A percentile compares a stretch with the other conserved stretches of the same genome.
These are phyloP conservation scores for Meriones psammophilus DNA, from an alignment of 2,797 vertebrate genomes.

Conservation along the genomic window DNA sequence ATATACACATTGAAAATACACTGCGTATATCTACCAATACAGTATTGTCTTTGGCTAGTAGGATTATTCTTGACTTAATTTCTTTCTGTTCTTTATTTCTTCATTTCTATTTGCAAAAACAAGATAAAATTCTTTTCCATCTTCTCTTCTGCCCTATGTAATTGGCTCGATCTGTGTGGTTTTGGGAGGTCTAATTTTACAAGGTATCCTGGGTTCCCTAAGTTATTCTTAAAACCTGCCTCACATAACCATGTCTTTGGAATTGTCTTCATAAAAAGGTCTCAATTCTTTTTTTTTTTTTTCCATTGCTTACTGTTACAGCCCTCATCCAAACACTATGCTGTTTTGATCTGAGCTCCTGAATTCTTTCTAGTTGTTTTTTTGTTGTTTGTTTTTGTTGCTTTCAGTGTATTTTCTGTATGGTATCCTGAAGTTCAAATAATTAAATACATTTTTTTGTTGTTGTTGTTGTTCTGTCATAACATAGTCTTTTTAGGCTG, in stretches of 20 bases:
- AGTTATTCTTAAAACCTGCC: neutral
- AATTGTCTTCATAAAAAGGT: neutral
- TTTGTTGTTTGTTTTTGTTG: neutral
- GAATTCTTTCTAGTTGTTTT: neutral
- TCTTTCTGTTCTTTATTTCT: conserved; percentile 6
- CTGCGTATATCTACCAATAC: neutral
- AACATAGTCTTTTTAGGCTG: neutral
- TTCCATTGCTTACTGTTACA: neutral
- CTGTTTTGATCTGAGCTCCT: neutral
- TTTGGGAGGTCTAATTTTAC: neutral
- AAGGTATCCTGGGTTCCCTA: neutral
- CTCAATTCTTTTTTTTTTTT: neutral
- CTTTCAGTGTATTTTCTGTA: conserved; percentile 3
- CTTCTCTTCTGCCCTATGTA: neutral
- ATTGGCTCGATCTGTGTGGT: neutral
- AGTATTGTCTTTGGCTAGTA: conserved; percentile 5
- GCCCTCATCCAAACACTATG: neutral
- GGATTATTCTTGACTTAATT: neutral
- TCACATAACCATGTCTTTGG: neutral
- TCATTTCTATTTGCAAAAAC: conserved; percentile 21
- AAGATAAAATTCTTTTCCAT: neutral
- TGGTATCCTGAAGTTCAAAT: neutral
- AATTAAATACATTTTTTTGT: neutral
- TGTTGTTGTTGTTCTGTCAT: neutral
- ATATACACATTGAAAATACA: conserved; percentile 31